A percentile compares a stretch with the other conserved stretches of the same genome.
Conservation (phyloP, 64 coral and sea anemone species). For the Actinia equina region DNA sequence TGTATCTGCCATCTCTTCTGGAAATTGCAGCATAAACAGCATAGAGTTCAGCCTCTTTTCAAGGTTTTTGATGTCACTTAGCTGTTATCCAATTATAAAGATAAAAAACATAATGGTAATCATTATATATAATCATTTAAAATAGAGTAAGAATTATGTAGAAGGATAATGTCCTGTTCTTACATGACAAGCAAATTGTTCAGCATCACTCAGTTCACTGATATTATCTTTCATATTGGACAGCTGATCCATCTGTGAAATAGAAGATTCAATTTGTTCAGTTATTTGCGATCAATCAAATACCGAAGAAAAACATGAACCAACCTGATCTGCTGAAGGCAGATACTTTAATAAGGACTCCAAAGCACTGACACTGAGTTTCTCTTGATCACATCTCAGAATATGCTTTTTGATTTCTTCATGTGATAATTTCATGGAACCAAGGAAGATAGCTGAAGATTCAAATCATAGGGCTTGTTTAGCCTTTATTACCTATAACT, state of each 20-base stretch:
- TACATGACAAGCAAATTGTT: constrained; percentile 93
- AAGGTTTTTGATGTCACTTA: constrained; percentile 93
- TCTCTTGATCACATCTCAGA: constrained; percentile 83
- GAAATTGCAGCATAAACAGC: constrained; percentile 90
- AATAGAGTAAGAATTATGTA: neutral
- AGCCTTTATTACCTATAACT: too few relatives aligned
- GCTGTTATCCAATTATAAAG: neutral
- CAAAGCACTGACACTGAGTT: constrained; percentile 80
- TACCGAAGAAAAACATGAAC: neutral
- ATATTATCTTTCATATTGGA: constrained; percentile 82
- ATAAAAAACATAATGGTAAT: neutral
- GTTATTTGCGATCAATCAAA: too few relatives aligned
- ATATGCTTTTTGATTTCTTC: constrained; percentile 77
- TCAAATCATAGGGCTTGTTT: neutral
- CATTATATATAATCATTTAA: too few relatives aligned
- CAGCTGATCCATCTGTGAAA: constrained; percentile 81
- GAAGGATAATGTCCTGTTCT: neutral
- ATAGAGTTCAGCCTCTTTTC: constrained; percentile 83
- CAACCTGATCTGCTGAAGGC: constrained; percentile 84
- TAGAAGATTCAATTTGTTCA: too few relatives aligned
- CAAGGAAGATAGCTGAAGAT: constrained; percentile 90
- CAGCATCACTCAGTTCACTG: constrained; percentile 82
- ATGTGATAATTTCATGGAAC: constrained; percentile 79
- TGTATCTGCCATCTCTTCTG: constrained; percentile 90
- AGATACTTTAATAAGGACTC: constrained; percentile 88